Conservation (phyloP, 2,888 invertebrate genomes). For the Lasioglossum figueresi region DNA sequence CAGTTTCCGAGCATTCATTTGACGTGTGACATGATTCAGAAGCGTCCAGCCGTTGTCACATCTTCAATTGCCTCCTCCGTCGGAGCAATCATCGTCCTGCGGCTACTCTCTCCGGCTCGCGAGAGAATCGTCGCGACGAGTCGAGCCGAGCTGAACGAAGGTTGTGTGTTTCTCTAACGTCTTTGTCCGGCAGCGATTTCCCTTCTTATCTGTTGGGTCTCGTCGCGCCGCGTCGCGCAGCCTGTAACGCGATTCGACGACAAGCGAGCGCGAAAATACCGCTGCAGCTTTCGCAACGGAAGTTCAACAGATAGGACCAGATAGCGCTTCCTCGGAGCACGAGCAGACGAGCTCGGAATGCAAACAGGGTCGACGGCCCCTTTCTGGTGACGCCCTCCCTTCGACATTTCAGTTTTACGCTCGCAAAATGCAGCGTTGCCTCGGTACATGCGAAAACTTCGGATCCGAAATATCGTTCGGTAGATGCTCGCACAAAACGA, state of each 20-base stretch:
- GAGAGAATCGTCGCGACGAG: conserved; percentile 58
- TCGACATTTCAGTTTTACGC: neutral
- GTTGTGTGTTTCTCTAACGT: conserved; percentile 5
- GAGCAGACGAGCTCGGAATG: neutral
- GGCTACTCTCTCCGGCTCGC: conserved; percentile 48
- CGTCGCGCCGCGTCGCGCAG: neutral
- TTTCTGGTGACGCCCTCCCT: neutral
- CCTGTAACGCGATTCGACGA: conserved; percentile 44
- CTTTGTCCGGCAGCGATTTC: conserved; percentile 44
- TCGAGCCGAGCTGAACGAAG: neutral
- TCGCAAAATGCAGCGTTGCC: neutral
- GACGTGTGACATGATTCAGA: conserved; percentile 83
- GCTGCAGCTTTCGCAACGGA: conserved; percentile 37
- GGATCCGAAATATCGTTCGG: neutral
- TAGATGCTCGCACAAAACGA: neutral
- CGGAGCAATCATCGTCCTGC: conserved; percentile 75
- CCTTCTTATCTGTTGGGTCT: conserved; percentile 52
- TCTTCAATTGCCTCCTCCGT: conserved; percentile 81
- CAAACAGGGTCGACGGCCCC: neutral
- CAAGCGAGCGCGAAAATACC: conserved; percentile 14
- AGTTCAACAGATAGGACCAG: conserved; percentile 29
- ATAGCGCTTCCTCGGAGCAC: conserved; percentile 24
- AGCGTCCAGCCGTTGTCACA: conserved; percentile 83
- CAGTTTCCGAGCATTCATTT: conserved; percentile 82
- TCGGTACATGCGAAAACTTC: neutral